Evolutionary conservation across 1,140 invertebrate species (phyloP), one percentile per base, ranked within the genome.

Genomic region (Ptiloglossa arizonensis): DNA sequence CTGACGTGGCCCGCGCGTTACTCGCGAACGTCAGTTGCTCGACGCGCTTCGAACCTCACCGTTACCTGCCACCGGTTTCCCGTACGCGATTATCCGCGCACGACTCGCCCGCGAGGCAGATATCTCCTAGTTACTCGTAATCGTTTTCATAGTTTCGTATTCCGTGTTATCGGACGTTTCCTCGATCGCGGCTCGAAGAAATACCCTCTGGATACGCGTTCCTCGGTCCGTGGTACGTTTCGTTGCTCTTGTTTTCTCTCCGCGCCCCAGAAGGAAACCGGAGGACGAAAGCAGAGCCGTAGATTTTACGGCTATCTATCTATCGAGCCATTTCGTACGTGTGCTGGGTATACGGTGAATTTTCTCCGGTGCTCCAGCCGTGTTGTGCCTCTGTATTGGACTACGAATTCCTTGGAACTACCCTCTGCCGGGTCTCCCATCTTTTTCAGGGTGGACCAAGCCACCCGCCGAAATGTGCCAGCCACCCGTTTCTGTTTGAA

Each of bases 401-500:
- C 60, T 56, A 62, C 50, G 62, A 85, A 85, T 85, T 86, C 71
- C 54, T 71, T 59, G 69, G 67, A 60, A 57, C 68, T 54, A 59
- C 57, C 44, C 71, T 60, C 32, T 1, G 22, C 27, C n/a, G 1
- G 41, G 27, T 24, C 41, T 50, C 29, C 67, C 32, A 13, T 56
- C 64, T 77, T 80, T 66, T 57, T 54, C 62, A 66, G n/a, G 52
- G 41, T 60, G 82, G 78, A 68, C 74, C 79, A 22, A 72, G 56
- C 72, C 69, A 64, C 79, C 46, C 81, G 82, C 81, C 87, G 77
- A 89, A 87, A 89, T 87, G 88, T 83, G 85, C 87, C 85, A 86
- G 87, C 86, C 83, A 86, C 75, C 79, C 89, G 88, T 85, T 88
- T 89, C 87, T 90, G 90, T 91, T 91, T 92, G 90, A 92, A 91